These are phyloP conservation scores for Anguilla marmorata DNA, from an alignment of 2,797 vertebrate species.

Conservation along the genomic window DNA sequence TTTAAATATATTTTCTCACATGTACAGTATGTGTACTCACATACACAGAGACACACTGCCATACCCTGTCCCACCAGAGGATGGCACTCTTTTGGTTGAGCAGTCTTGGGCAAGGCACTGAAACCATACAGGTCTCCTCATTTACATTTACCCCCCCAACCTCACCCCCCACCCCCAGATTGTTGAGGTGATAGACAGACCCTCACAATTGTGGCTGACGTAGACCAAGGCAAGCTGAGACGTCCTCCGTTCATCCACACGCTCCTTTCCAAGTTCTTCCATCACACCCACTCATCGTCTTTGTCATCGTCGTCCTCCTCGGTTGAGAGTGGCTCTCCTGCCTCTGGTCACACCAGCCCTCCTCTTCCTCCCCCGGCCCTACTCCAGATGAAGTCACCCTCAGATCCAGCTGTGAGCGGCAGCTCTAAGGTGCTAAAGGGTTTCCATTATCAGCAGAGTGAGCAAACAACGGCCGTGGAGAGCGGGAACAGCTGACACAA, in stretches of 20 bases:
- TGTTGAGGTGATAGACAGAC: not conserved
- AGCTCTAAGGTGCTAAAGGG: slow-evolving; percentile 68
- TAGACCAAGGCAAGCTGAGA: not conserved
- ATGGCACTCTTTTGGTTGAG: slow-evolving; percentile 39
- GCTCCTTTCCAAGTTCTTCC: not conserved
- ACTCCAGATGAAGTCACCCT: slow-evolving; percentile 50
- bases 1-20: not conserved
- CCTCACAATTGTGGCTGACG: not conserved
- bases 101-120: not conserved
- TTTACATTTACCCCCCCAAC: not conserved
- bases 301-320: slow-evolving; percentile 43
- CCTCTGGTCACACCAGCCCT: slow-evolving; percentile 40
- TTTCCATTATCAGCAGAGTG: slow-evolving; percentile 63
- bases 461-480: slow-evolving; percentile 56
- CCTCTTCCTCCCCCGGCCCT: slow-evolving; percentile 39
- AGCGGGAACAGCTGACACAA: slow-evolving; percentile 45
- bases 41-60: not conserved
- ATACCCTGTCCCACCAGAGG: slow-evolving; percentile 45
- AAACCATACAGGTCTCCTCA: not conserved
- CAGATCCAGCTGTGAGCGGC: slow-evolving; percentile 66
- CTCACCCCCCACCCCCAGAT: not conserved
- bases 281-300: not conserved
- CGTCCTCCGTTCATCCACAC: not conserved
- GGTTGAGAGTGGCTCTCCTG: not conserved
- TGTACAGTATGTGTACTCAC: not conserved